Conservation (phyloP, 2,797 vertebrate species). For the Rhyacichthys aspro region DNA sequence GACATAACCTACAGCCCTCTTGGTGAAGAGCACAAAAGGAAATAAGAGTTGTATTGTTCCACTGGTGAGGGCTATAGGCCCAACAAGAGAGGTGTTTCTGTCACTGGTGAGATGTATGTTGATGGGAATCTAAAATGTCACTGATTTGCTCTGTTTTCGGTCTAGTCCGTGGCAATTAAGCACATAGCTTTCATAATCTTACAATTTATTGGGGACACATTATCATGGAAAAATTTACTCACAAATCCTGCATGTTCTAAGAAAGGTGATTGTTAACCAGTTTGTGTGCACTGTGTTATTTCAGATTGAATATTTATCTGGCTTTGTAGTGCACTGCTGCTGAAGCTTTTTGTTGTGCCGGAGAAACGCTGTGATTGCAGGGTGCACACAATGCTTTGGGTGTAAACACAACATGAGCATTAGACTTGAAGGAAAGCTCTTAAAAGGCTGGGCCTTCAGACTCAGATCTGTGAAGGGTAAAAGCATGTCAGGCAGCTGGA, state of each 20-base stretch:
- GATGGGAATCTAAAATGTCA: no score
- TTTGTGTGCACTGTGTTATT: neutral
- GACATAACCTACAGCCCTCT: no score
- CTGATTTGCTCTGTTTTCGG: no score
- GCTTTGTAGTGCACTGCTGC: conserved; percentile 12
- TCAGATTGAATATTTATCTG: conserved; percentile 17
- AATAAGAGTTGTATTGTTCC: no score
- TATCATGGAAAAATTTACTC: neutral
- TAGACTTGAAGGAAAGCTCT: conserved; percentile 59
- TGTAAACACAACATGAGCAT: conserved; percentile 53
- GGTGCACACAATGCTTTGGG: conserved; percentile 46
- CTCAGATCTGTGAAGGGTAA: conserved; percentile 68
- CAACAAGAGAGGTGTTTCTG: no score
- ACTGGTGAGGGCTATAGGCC: no score
- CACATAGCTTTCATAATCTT: no score
- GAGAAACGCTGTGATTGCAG: conserved; percentile 47
- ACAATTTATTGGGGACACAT: neutral
- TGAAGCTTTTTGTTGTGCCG: conserved; percentile 33
- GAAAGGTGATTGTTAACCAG: neutral
- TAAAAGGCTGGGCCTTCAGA: conserved; percentile 54
- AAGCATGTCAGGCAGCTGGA: conserved; percentile 51
- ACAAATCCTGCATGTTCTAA: neutral
- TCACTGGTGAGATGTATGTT: no score
- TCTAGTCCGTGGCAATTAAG: no score
- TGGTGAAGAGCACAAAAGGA: no score